Conservation (phyloP, 2,113 vertebrate genomes). For the Oenanthe oenanthe region DNA sequence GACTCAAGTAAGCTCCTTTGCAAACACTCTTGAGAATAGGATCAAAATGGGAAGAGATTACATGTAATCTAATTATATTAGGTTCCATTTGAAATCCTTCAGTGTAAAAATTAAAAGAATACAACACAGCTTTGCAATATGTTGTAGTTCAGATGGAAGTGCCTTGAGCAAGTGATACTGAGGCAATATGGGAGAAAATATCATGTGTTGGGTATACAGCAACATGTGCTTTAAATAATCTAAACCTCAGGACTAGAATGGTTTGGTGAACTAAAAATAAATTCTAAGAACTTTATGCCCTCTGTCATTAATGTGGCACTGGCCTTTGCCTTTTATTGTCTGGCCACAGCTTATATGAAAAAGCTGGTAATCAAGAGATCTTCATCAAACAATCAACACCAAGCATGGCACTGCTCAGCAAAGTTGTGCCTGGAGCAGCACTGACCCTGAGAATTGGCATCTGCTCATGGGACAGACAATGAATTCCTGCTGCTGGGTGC, state of each 20-base stretch:
- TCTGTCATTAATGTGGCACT: not conserved
- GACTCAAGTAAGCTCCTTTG: constrained; percentile 62
- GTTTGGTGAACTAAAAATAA: constrained; percentile 53
- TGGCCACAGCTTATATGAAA: not conserved
- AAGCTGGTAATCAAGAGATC: not conserved
- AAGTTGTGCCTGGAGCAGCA: not conserved
- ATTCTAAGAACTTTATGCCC: constrained; percentile 6
- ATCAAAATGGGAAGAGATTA: constrained; percentile 71
- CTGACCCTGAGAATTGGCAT: not conserved
- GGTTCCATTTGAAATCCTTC: constrained; percentile 54
- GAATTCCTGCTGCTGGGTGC: not conserved
- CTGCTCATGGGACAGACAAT: not conserved
- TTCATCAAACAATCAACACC: not conserved
- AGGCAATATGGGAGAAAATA: not conserved
- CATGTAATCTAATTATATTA: constrained; percentile 60
- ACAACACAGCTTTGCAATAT: not conserved
- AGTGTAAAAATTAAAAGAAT: constrained; percentile 63
- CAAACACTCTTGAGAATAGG: constrained; percentile 57
- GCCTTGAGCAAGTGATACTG: not conserved
- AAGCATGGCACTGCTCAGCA: not conserved
- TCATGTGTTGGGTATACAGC: not conserved
- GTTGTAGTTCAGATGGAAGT: not conserved
- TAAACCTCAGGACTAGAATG: not conserved
- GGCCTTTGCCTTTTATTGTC: not conserved
- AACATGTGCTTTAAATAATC: not conserved